Conservation (phyloP, 2,113 vertebrate species). For the Theristicus caerulescens region DNA sequence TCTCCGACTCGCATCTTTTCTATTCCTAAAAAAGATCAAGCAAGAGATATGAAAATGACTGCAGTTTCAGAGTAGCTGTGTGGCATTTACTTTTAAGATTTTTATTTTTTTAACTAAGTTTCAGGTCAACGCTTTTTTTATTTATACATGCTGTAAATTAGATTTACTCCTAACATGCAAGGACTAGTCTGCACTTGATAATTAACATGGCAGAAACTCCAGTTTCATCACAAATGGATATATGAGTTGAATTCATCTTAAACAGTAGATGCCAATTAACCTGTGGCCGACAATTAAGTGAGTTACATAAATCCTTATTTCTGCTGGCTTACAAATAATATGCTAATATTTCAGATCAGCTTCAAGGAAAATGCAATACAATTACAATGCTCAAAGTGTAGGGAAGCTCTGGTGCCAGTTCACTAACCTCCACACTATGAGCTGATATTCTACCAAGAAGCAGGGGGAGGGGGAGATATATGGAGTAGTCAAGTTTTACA, state of each 20-base stretch:
- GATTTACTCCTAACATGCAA: not conserved
- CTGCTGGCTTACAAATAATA: not conserved
- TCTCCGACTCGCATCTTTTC: not conserved
- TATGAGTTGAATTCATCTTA: not conserved
- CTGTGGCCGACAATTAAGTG: not conserved
- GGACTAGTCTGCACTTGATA: not conserved
- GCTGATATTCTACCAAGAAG: not conserved
- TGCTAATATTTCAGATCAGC: not conserved
- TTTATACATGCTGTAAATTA: not conserved
- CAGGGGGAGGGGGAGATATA: rapidly evolving
- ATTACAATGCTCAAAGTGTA: not conserved
- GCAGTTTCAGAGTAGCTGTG: not conserved
- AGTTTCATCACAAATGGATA: not conserved
- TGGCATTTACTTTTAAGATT: not conserved
- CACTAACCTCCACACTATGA: not conserved
- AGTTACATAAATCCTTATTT: not conserved
- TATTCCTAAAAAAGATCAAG: not conserved
- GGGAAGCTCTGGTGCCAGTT: not conserved
- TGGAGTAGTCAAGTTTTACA: not conserved
- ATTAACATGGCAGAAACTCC: not conserved
- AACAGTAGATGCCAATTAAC: not conserved
- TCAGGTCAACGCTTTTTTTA: not conserved
- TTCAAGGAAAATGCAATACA: not conserved
- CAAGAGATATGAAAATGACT: not conserved
- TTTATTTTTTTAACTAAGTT: not conserved